A percentile compares a stretch with the other conserved stretches of the same genome.
Conservation (phyloP, 2,797 vertebrate genomes). For the Argyrosomus regius region DNA sequence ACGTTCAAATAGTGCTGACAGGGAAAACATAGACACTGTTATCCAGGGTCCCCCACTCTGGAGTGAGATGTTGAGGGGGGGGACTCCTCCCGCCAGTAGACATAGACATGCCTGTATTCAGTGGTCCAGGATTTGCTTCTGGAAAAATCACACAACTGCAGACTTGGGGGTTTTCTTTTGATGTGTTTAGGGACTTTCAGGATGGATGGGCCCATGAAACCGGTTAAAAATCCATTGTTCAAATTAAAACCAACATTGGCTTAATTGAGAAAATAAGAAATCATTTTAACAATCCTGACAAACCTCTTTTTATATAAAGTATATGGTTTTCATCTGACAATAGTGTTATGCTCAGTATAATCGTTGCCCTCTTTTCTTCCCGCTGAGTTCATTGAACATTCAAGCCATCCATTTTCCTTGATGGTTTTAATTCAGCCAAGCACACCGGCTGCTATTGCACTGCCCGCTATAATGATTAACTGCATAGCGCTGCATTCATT, state of each 20-base stretch:
- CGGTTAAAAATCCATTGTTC: neutral
- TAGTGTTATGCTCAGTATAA: slow-evolving; percentile 30
- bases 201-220: neutral
- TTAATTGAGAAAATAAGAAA: slow-evolving; percentile 7
- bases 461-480: slow-evolving; percentile 72
- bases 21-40: slow-evolving; percentile 76
- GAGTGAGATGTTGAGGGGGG: slow-evolving; percentile 50
- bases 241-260: neutral
- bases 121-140: slow-evolving; percentile 2
- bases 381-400: slow-evolving; percentile 48
- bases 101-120: slow-evolving; percentile 62
- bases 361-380: slow-evolving; percentile 39
- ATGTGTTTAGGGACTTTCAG: slow-evolving; percentile 7
- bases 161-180: slow-evolving; percentile 22
- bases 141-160: slow-evolving; percentile 52
- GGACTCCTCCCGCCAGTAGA: slow-evolving; percentile 48
- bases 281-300: slow-evolving; percentile 6
- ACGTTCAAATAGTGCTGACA: slow-evolving; percentile 76
- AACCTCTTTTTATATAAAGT: slow-evolving; percentile 3
- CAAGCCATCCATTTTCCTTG: slow-evolving; percentile 59
- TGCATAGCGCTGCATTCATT: slow-evolving; percentile 62
- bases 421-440: slow-evolving; percentile 69
- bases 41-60: slow-evolving; percentile 57
- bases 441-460: slow-evolving; percentile 47
- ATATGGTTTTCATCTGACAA: slow-evolving; percentile 35